phyloP scores from a whole-genome alignment of 2,797 vertebrate genomes.

The Xiphophorus birchmanni region DNA sequence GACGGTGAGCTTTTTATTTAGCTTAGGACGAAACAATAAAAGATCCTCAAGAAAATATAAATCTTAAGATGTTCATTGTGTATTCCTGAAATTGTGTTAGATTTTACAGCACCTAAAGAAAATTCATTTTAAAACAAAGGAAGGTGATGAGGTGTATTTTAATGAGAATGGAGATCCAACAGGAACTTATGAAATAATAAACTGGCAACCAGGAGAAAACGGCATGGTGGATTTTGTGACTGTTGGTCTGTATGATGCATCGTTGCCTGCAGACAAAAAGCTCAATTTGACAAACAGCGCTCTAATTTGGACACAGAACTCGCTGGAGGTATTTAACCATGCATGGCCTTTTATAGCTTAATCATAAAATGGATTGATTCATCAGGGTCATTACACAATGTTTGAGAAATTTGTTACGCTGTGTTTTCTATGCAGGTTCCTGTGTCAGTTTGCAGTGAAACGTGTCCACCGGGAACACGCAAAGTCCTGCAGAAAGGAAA shows the following conservation, averaged over 20 bases:
- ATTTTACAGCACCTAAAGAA: constrained; percentile 67
- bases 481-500: constrained; percentile 75
- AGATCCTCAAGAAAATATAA: background rate
- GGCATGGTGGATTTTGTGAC: constrained; percentile 5
- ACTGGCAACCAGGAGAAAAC: constrained; percentile 12
- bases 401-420: background rate
- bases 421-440: constrained; percentile 56
- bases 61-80: background rate
- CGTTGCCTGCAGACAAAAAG: background rate
- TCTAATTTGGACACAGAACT: background rate
- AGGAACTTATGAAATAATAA: constrained; percentile 34
- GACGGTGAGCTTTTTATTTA: constrained; percentile 5
- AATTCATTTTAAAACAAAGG: constrained; percentile 70
- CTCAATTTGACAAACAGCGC: background rate
- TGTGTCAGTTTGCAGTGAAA: constrained; percentile 72
- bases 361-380: background rate
- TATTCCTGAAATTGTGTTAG: constrained; percentile 60
- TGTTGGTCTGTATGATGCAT: constrained; percentile 13
- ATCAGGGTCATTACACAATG: background rate
- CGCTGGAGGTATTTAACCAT: background rate
- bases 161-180: constrained; percentile 74
- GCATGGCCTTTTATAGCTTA: rapidly evolving
- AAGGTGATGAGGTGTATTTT: constrained; percentile 63
- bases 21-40: background rate
- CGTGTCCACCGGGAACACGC: constrained; percentile 67